A percentile compares a stretch with the other conserved stretches of the same genome.
Conservation (phyloP, 2,888 invertebrate genomes). For the Coelinius sp. region DNA sequence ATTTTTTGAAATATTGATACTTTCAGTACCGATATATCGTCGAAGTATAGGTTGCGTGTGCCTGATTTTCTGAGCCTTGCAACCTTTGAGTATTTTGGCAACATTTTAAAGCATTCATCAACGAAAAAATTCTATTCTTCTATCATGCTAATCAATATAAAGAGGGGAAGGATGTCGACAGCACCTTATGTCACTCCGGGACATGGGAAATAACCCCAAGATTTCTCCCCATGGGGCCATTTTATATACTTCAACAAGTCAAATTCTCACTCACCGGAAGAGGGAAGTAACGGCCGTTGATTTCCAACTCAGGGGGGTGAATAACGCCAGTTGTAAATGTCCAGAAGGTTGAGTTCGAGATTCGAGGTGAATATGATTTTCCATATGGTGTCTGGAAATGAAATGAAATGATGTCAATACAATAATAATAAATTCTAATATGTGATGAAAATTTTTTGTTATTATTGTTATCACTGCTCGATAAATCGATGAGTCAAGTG, state of each 20-base stretch:
- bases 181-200: slow-evolving; percentile 51
- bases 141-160: slow-evolving; percentile 8
- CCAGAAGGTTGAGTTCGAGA: slow-evolving; percentile 13
- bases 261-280: slow-evolving; percentile 26
- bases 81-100: no score
- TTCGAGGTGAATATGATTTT: slow-evolving; percentile 51
- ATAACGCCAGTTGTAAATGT: background rate
- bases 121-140: no score
- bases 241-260: background rate
- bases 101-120: no score
- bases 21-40: no score
- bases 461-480: background rate
- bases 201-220: slow-evolving; percentile 51
- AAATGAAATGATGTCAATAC: background rate
- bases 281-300: slow-evolving; percentile 50
- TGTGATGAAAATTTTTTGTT: background rate
- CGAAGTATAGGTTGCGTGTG: no score
- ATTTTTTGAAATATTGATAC: no score
- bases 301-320: slow-evolving; percentile 44
- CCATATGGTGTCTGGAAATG: slow-evolving; percentile 47
- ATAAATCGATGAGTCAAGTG: background rate
- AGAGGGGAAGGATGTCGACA: background rate
- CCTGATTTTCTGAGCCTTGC: no score
- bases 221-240: slow-evolving; percentile 33
- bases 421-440: background rate